Evolutionary conservation across 2,113 vertebrate genomes (phyloP).

Genomic region (Zosterops hypoxanthus): DNA sequence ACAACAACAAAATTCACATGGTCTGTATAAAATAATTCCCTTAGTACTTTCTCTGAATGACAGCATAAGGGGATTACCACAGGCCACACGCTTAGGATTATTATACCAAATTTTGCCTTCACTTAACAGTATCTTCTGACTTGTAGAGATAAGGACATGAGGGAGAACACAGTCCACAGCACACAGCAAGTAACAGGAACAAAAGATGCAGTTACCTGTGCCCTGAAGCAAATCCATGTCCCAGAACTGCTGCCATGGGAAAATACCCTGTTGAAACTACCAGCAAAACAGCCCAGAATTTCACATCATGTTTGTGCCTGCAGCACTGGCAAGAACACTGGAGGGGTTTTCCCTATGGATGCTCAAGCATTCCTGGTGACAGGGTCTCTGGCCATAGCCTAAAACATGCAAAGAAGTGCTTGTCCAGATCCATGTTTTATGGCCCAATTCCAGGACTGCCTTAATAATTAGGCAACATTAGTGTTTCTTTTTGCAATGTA

Average conservation of each 20-base stretch:
- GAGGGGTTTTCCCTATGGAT: neutral
- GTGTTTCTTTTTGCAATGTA: neutral
- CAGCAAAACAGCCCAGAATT: neutral
- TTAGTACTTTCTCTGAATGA: neutral
- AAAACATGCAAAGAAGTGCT: neutral
- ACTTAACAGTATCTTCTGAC: neutral
- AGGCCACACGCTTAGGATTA: neutral
- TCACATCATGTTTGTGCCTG: neutral
- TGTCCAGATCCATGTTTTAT: neutral
- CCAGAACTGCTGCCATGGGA: neutral
- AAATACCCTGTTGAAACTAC: neutral
- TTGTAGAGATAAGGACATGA: neutral
- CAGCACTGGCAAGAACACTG: neutral
- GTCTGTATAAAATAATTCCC: neutral
- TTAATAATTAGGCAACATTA: neutral
- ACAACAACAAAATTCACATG: neutral
- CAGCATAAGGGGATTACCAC: neutral
- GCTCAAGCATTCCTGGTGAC: neutral
- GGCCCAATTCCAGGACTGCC: neutral
- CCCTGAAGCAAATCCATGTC: neutral
- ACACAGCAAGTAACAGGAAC: neutral
- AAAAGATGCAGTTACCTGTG: neutral
- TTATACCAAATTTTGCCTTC: neutral
- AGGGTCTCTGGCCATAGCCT: neutral
- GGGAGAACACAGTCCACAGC: neutral